Evolutionary conservation across 2,113 vertebrate genomes (phyloP).

Genomic region (Canis aureus): DNA sequence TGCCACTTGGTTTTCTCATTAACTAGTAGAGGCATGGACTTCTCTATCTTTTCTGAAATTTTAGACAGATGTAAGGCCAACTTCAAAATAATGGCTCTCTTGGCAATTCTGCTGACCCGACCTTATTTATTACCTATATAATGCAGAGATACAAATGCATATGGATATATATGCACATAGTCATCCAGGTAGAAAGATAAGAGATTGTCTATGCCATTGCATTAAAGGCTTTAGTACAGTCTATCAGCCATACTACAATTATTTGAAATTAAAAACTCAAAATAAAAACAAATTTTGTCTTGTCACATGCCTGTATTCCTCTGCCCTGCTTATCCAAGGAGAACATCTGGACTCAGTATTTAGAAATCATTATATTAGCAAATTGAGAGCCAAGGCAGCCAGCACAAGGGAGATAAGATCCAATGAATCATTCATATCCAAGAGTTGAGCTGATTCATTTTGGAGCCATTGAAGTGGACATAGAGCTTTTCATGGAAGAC

Average conservation of each 20-base stretch:
- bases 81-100: not conserved
- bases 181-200: not conserved
- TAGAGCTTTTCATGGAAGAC: slow-evolving; percentile 35
- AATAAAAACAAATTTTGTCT: not conserved
- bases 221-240: not conserved
- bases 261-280: slow-evolving; percentile 49
- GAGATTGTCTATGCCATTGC: rapidly evolving
- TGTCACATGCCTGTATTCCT: not conserved
- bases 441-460: not conserved
- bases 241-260: not conserved
- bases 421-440: not conserved
- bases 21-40: not conserved
- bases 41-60: slow-evolving; percentile 38
- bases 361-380: slow-evolving; percentile 53
- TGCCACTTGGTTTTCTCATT: slow-evolving; percentile 55
- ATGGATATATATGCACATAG: not conserved
- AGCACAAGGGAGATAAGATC: not conserved
- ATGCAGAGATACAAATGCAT: not conserved
- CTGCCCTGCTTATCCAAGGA: slow-evolving; percentile 37
- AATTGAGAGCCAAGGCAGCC: not conserved
- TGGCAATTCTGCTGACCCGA: not conserved
- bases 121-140: not conserved
- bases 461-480: not conserved
- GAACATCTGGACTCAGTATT: slow-evolving; percentile 53
- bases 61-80: not conserved